These are phyloP conservation scores for Acleris laterana DNA, from an alignment of 2,888 invertebrate genomes.

Conservation along the genomic window DNA sequence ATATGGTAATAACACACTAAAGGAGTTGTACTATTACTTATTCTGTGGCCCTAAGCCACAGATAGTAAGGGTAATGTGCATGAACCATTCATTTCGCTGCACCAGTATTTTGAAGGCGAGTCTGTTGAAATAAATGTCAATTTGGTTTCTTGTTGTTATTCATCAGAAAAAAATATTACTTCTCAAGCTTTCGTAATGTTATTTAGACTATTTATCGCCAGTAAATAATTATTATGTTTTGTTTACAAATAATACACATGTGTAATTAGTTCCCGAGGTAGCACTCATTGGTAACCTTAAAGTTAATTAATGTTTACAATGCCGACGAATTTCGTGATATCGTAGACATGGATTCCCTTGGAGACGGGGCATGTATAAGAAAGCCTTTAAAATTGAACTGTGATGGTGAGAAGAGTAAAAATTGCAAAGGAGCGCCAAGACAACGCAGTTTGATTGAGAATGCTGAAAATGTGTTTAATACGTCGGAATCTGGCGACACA, in stretches of 20 bases:
- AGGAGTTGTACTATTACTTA: too few relatives aligned
- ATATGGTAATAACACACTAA: too few relatives aligned
- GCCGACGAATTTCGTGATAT: slow-evolving; percentile 65
- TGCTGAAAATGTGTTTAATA: slow-evolving; percentile 64
- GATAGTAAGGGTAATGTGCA: too few relatives aligned
- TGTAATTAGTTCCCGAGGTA: slow-evolving; percentile 11
- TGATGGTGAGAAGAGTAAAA: slow-evolving; percentile 58
- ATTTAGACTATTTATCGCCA: slow-evolving; percentile 14
- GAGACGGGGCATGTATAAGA: slow-evolving; percentile 58
- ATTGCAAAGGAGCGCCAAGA: slow-evolving; percentile 52
- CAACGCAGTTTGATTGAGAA: slow-evolving; percentile 56
- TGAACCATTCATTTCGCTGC: neutral
- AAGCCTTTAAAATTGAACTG: slow-evolving; percentile 57
- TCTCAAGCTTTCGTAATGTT: slow-evolving; percentile 14
- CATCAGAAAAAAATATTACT: slow-evolving; percentile 21
- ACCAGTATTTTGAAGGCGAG: slow-evolving; percentile 34
- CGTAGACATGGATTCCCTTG: slow-evolving; percentile 72
- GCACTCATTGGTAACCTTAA: slow-evolving; percentile 61
- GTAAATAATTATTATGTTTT: slow-evolving; percentile 17
- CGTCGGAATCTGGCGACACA: slow-evolving; percentile 58
- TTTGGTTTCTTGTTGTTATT: slow-evolving; percentile 36
- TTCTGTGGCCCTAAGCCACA: too few relatives aligned
- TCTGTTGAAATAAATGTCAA: slow-evolving; percentile 36
- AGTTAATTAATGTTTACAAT: slow-evolving; percentile 62
- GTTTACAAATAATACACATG: slow-evolving; percentile 3